Conservation (phyloP, 2,888 invertebrate genomes). For the Hypomecis punctinalis region DNA sequence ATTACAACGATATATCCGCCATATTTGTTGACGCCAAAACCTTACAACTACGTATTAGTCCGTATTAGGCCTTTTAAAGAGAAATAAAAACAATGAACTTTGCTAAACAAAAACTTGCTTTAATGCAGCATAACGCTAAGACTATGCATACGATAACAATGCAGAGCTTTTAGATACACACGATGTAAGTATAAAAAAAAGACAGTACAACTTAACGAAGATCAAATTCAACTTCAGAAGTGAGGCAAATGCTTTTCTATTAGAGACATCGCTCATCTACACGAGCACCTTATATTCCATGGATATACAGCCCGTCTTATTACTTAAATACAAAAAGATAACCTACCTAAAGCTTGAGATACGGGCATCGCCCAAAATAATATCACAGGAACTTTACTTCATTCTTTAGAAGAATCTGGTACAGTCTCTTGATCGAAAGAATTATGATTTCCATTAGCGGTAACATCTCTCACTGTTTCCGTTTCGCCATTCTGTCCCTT, state of each 20-base stretch:
- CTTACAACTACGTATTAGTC: no score
- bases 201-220: no score
- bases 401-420: constrained; percentile 2
- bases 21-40: no score
- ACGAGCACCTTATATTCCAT: no score
- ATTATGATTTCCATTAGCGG: constrained; percentile 18
- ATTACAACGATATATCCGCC: no score
- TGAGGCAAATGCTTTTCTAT: no score
- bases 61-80: no score
- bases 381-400: constrained; percentile 18
- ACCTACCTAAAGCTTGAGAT: constrained; percentile 5
- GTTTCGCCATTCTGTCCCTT: constrained; percentile 12
- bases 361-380: neutral
- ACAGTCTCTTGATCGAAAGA: neutral
- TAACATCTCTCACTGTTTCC: constrained; percentile 17
- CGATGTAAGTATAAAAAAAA: no score
- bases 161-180: no score
- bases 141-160: neutral
- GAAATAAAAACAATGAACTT: neutral
- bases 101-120: neutral
- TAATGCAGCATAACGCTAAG: neutral
- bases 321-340: neutral
- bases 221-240: no score
- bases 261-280: no score
- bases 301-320: no score